These are phyloP conservation scores for Bugulina stolonifera DNA, from an alignment of 2,888 invertebrate species.

Conservation along the genomic window DNA sequence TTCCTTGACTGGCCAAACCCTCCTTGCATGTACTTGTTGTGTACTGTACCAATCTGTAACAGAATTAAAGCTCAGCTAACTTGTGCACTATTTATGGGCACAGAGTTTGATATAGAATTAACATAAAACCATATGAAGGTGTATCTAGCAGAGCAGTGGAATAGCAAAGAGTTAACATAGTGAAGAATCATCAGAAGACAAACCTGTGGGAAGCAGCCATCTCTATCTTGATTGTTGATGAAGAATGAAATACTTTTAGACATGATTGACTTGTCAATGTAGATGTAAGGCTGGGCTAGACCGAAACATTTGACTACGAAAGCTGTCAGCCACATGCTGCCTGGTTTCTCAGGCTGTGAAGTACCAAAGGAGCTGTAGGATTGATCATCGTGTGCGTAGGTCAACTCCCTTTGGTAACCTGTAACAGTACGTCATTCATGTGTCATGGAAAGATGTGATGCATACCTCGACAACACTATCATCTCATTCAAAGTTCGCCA, in stretches of 20 bases:
- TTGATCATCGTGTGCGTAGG: constrained; percentile 21
- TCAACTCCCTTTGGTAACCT: constrained; percentile 19
- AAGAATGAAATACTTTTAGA: constrained; percentile 37
- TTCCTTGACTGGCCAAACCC: constrained; percentile 32
- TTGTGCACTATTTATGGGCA: too few species aligned
- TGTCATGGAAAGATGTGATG: too few species aligned
- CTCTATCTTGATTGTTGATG: constrained; percentile 62
- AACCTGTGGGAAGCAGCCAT: constrained; percentile 68
- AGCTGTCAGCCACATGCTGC: constrained; percentile 61
- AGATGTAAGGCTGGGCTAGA: constrained; percentile 55
- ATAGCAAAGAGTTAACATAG: too few species aligned
- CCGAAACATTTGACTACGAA: constrained; percentile 69
- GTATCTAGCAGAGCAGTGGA: too few species aligned
- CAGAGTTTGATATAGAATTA: too few species aligned
- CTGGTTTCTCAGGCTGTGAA: constrained; percentile 31
- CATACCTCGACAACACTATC: too few species aligned
- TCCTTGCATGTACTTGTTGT: constrained; percentile 28
- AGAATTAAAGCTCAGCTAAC: too few species aligned
- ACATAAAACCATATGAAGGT: too few species aligned
- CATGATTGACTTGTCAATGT: constrained; percentile 59
- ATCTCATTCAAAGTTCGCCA: too few species aligned
- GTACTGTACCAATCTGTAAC: constrained; percentile 27
- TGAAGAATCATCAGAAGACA: too few species aligned
- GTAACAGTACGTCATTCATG: constrained; percentile 2
- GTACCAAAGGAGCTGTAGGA: constrained; percentile 25